Conservation (phyloP, 1,140 invertebrate species). For the Drepana arcuata region DNA sequence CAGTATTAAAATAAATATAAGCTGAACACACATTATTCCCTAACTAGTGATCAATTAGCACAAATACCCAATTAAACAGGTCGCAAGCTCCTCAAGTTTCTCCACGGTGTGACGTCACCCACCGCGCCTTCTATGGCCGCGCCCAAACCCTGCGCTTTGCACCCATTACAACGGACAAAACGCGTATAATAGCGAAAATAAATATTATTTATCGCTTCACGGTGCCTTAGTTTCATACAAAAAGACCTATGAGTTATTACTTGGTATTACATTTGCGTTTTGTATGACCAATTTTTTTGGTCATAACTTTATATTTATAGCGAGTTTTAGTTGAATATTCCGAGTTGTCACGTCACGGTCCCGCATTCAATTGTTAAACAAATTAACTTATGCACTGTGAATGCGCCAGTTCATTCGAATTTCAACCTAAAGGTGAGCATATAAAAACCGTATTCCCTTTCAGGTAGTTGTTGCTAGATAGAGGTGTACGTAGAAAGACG, state of each 20-base stretch:
- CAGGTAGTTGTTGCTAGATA: no score
- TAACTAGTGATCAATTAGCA: no score
- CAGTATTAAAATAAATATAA: no score
- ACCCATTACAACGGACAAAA: slow-evolving; percentile 68
- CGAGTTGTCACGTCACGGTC: slow-evolving; percentile 51
- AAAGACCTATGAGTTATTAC: slow-evolving; percentile 68
- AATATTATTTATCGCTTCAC: slow-evolving; percentile 72
- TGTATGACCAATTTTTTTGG: slow-evolving; percentile 56
- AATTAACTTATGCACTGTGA: no score
- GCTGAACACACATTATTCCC: no score
- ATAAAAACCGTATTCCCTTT: no score
- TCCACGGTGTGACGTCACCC: slow-evolving; percentile 8
- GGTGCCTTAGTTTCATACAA: slow-evolving; percentile 67
- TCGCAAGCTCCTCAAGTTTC: no score
- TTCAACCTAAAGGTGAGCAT: no score
- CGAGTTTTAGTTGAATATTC: slow-evolving; percentile 60
- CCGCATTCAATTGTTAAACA: slow-evolving; percentile 30
- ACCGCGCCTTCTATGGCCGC: slow-evolving; percentile 16
- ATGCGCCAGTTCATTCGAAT: no score
- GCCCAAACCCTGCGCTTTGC: slow-evolving; percentile 43
- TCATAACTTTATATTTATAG: slow-evolving; percentile 68
- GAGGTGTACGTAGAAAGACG: no score
- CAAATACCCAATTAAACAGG: no score
- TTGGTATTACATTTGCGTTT: slow-evolving; percentile 62
- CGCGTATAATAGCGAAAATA: slow-evolving; percentile 71